Evolutionary conservation across 2,888 invertebrate species (phyloP).

Genomic region (Koerneria pararmatus): DNA sequence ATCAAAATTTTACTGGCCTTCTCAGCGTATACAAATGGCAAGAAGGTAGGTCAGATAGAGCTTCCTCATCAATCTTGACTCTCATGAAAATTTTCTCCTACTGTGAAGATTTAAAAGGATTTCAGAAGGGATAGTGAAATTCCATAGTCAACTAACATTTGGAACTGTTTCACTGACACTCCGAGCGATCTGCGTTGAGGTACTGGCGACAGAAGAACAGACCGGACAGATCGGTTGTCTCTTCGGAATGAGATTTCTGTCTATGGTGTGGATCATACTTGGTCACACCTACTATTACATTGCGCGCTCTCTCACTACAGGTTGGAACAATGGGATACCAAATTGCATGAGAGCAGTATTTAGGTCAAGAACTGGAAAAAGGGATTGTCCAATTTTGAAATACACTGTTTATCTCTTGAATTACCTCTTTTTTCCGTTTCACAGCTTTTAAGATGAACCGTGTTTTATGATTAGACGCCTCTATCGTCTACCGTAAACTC

Average conservation of each 20-base stretch:
- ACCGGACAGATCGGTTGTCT: constrained; percentile 60
- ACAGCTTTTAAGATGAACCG: too few species aligned
- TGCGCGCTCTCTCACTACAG: constrained; percentile 50
- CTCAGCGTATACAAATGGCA: constrained; percentile 64
- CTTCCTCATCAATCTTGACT: background rate
- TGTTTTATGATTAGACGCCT: too few species aligned
- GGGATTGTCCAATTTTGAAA: too few species aligned
- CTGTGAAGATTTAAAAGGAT: too few species aligned
- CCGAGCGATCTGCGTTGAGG: too few species aligned
- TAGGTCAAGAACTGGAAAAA: too few species aligned
- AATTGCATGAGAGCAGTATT: background rate
- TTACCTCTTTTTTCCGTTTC: too few species aligned
- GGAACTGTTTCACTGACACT: too few species aligned
- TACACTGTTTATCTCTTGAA: too few species aligned
- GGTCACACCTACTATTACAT: constrained; percentile 64
- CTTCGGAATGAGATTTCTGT: constrained; percentile 66
- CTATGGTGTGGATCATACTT: constrained; percentile 67
- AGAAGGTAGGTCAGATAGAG: constrained; percentile 22
- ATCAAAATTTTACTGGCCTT: constrained; percentile 61
- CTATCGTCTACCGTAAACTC: too few species aligned
- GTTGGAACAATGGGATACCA: constrained; percentile 12
- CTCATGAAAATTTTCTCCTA: background rate
- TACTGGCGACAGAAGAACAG: constrained; percentile 6
- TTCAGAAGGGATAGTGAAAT: too few species aligned
- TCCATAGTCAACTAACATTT: too few species aligned